Evolutionary conservation across 1,140 invertebrate species (phyloP).

Genomic region (Protaetia brevitarsis): DNA sequence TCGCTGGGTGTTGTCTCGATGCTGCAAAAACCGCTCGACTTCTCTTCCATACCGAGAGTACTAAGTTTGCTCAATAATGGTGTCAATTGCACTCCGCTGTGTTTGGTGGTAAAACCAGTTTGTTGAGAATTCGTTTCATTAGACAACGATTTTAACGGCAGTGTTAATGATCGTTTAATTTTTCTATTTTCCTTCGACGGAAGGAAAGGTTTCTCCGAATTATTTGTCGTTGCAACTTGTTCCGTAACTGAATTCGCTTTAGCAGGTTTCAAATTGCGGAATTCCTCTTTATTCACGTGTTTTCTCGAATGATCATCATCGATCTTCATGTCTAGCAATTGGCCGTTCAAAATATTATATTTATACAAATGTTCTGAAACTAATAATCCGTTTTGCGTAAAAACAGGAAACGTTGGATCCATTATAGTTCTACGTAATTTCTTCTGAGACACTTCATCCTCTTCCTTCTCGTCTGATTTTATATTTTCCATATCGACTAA

Average conservation of each 20-base stretch:
- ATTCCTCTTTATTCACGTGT: background rate
- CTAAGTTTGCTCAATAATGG: conserved; percentile 79
- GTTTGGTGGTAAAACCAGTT: conserved; percentile 45
- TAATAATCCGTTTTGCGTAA: conserved; percentile 66
- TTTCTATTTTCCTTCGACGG: conserved; percentile 34
- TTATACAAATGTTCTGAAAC: conserved; percentile 56
- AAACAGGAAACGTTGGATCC: conserved; percentile 73
- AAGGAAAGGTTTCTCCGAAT: background rate
- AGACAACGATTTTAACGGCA: conserved; percentile 68
- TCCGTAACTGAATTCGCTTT: too few species aligned
- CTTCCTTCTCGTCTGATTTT: background rate
- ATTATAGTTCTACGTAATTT: conserved; percentile 66
- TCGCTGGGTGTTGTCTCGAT: conserved; percentile 63
- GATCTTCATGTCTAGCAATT: background rate
- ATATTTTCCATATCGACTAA: background rate
- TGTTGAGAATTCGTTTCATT: conserved; percentile 36
- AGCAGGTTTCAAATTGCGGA: too few species aligned
- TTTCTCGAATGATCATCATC: background rate
- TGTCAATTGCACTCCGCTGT: conserved; percentile 65
- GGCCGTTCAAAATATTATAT: background rate
- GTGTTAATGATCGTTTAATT: conserved; percentile 62
- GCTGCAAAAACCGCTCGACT: conserved; percentile 65
- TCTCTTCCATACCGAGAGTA: conserved; percentile 66
- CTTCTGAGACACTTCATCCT: conserved; percentile 41
- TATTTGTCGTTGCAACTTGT: background rate